Conservation (phyloP, 2,797 vertebrate genomes). For the Sitta carolinensis region DNA sequence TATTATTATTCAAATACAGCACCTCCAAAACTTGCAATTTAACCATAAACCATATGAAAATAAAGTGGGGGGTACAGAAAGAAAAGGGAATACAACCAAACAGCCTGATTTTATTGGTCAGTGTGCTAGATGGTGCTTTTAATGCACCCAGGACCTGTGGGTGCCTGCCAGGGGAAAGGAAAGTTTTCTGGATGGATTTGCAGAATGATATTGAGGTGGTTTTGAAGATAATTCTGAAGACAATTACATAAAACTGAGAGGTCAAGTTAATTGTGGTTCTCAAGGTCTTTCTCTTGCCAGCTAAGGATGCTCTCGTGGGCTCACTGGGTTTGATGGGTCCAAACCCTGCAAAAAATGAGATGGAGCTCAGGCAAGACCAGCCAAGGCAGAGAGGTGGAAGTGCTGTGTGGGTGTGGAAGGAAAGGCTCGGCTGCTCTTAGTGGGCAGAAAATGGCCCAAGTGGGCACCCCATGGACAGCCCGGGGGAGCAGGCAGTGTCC, state of each 20-base stretch:
- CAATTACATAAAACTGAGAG: neutral
- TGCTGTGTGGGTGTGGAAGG: neutral
- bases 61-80: neutral
- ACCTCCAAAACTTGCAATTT: neutral
- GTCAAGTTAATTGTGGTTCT: neutral
- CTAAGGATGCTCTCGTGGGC: neutral
- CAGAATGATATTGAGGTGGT: fast-evolving
- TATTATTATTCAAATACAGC: neutral
- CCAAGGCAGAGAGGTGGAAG: neutral
- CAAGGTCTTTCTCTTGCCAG: neutral
- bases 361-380: neutral
- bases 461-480: neutral
- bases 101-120: neutral
- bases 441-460: neutral
- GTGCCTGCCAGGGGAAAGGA: neutral
- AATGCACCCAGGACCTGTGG: neutral
- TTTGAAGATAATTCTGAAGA: neutral
- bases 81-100: neutral
- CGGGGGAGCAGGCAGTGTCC: neutral
- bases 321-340: neutral
- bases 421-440: neutral
- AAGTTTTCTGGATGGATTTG: neutral
- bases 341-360: neutral
- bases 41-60: neutral
- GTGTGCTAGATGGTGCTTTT: neutral